Evolutionary conservation across 2,113 vertebrate genomes (phyloP).

Genomic region (rabbit (Oryctolagus cuniculus)): mOryCun1.1 NC_091435.1:77091501-77092000

Average conservation of each 20-base stretch:
- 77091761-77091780: slow-evolving; percentile 17
- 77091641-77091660: not conserved
- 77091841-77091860: slow-evolving; percentile 19
- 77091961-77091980: not conserved
- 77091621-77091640: not conserved
- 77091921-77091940: slow-evolving; percentile 35
- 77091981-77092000: not conserved
- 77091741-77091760: slow-evolving; percentile 31
- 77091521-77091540: not conserved
- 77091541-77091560: not conserved
- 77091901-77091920: slow-evolving; percentile 26
- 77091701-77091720: slow-evolving; percentile 6
- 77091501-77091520: not conserved
- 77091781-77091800: slow-evolving; percentile 58
- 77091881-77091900: not conserved
- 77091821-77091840: slow-evolving; percentile 37
- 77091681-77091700: not conserved
- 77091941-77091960: not conserved
- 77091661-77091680: not conserved
- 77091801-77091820: slow-evolving; percentile 60
- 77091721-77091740: not conserved
- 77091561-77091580: slow-evolving; percentile 27
- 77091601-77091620: not conserved
- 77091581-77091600: slow-evolving; percentile 1
- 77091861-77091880: not conserved